phyloP scores from a whole-genome alignment of 2,113 vertebrate species.

The Salvelinus alpinus region DNA sequence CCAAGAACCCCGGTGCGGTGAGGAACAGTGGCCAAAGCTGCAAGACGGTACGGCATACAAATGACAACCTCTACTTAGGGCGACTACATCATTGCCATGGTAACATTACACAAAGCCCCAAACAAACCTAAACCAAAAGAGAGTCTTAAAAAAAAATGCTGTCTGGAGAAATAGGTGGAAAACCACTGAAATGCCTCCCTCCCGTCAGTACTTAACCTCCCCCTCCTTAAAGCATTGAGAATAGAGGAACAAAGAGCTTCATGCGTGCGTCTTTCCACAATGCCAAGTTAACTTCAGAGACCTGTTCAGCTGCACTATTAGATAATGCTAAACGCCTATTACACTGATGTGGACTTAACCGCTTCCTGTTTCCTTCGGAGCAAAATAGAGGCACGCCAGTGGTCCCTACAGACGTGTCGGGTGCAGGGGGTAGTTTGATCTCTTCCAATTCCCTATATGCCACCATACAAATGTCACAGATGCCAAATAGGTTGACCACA shows the following conservation, averaged over 20 bases:
- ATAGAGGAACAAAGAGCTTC: neutral
- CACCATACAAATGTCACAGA: neutral
- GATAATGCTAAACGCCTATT: neutral
- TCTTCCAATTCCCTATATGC: neutral
- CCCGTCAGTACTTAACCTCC: too few species aligned
- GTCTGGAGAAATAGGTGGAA: constrained; percentile 12
- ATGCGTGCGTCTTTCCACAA: neutral
- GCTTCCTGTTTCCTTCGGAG: neutral
- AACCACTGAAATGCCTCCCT: constrained; percentile 11
- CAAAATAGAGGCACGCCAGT: neutral
- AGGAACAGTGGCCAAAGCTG: neutral
- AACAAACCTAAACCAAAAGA: constrained; percentile 14
- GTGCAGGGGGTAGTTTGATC: neutral
- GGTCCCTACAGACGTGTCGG: neutral
- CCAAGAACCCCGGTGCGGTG: neutral
- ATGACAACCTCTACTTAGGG: constrained; percentile 1
- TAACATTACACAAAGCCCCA: constrained; percentile 21
- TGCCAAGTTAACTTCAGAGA: neutral
- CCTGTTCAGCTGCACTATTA: neutral
- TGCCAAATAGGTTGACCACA: neutral
- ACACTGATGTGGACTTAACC: neutral
- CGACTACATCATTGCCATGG: constrained; percentile 13
- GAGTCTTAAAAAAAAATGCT: neutral
- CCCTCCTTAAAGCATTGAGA: too few species aligned
- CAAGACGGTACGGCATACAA: neutral